Evolutionary conservation across 2,888 invertebrate species (phyloP), one percentile per base, ranked within the genome.

Genomic region (Resseliella maxima): DNA sequence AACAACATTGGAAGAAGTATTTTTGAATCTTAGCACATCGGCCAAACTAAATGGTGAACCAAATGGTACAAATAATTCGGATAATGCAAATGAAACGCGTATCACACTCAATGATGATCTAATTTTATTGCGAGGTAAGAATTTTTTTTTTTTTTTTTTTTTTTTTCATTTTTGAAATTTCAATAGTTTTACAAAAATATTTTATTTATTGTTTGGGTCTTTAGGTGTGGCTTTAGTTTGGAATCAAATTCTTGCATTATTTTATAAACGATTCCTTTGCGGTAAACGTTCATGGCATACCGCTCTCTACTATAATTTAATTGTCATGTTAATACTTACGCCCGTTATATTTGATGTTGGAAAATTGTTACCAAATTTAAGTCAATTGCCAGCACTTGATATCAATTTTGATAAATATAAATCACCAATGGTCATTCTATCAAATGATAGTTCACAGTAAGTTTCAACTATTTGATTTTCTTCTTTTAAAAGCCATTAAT

Each of bases 1-100:
- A 31, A 96, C 96, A 0, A 96, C 96, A 0, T 92, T 97, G 91
- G 97, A 97, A 91, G 97, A 97, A 91, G 96, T 97, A 0, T 96
- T 96, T 89, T 93, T 96, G 92, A 94, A 38, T n/a, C 10, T 83
- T 38, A 38, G 38, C 2, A 83, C 38, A 38, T 38, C 38, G 38
- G 86, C 35, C 36, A 85, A 36, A 12, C 31, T 41, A 21, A 85
- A 41, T 46, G 86, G 35, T 81, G 81, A 36, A 83, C 8, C n/a
- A 38, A 38, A 83, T 83, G 38, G 38, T 2, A 35, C 31, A 18
- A 18, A 2, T 6, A 27, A 64, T 15, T 3, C 8, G 8, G 31
- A 64, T 5, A 72, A 21, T 72, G 72, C 2, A 2, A 83, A 38
- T 12, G 83, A 83, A 0, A 83, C 21, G 0, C 38, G 83, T n/a